Percentiles rank a stretch among this genome's conserved stretches.
phyloP scores from a whole-genome alignment of 2,113 vertebrate species.

The Hypocryptadius cinnamomeus region DNA sequence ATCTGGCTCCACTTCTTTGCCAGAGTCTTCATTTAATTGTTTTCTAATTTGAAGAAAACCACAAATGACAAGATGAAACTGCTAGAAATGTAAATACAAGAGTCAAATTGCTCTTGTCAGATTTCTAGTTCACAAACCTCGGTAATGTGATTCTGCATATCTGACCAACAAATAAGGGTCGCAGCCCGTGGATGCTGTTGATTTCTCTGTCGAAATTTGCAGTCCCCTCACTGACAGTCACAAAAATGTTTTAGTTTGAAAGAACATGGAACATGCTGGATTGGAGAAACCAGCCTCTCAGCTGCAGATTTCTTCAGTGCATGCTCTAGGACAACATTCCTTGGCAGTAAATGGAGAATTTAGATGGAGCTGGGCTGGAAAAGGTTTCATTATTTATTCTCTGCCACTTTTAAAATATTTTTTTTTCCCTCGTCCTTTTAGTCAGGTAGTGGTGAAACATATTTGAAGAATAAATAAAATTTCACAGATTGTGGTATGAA shows the following conservation, averaged over 20 bases:
- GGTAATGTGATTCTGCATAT: conserved; percentile 63
- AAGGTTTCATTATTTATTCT: neutral
- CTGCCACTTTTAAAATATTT: neutral
- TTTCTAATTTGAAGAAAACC: conserved; percentile 81
- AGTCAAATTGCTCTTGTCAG: conserved; percentile 77
- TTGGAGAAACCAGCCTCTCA: conserved; percentile 10
- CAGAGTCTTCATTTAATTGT: conserved; percentile 79
- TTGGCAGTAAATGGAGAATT: neutral
- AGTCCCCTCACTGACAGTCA: neutral
- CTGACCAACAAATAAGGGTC: conserved; percentile 57
- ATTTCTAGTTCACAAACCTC: conserved; percentile 66
- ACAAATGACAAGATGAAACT: conserved; percentile 77
- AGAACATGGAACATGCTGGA: neutral
- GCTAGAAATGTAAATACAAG: conserved; percentile 73
- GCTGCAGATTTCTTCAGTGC: conserved; percentile 1
- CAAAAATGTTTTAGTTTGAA: neutral
- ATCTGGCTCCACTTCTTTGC: conserved; percentile 74
- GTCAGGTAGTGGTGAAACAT: neutral
- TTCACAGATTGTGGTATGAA: neutral
- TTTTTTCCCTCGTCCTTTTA: neutral
- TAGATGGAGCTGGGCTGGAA: neutral
- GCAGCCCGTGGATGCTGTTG: neutral
- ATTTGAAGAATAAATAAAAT: neutral
- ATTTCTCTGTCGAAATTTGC: neutral
- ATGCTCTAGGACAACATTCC: neutral